Base-by-base conservation (phyloP, 2,888 invertebrate genomes). In the Pristionchus entomophagus region DNA sequence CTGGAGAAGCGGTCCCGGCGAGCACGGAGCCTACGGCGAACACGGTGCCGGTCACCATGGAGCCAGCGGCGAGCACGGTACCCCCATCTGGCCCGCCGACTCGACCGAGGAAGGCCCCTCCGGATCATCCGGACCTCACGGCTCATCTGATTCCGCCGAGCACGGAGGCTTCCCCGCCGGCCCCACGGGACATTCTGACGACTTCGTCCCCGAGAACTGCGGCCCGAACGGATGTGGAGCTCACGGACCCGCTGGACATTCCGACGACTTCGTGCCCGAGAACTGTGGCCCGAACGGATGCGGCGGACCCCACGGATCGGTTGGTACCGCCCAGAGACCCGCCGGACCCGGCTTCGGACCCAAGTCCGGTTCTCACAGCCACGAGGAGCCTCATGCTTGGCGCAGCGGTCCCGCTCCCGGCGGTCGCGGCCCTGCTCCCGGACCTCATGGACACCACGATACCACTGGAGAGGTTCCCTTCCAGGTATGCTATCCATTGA, bases 261-360 rank as follows among this genome's bases (percentile, higher is more conserved):
- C 65, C 35, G 29, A 38, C 53, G 35, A 32, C 5, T n/a, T 17
- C 5, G 19, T n/a, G n/a, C 1, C 32, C 12, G 45, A 65, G 14
- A 26, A 14, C 49, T 19, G 49, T 45, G 90, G 89, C 88, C 88
- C 89, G 59, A 88, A 89, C 86, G 90, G 90, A 88, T 88, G 87
- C 86, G 90, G 89, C 86, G 90, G 89, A 89, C 88, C 88, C 84
- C 88, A 89, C 82, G 90, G 90, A 89, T 87, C 90, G n/a, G n/a
- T n/a, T n/a, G n/a, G n/a, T n/a, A n/a, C n/a, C 59, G 87, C 88
- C 85, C 35, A 8, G 19, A 26, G 65, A 49, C 88, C 88, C 85
- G 62, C 45, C 53, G 53, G 35, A 26, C 14, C 19, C 80, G 29
- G 41, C 56, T 6, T 4, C 62, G 38, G 45, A 35, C 32, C 62